phyloP scores from a whole-genome alignment of 2,888 invertebrate genomes.

The Drosophila basisetae region DNA sequence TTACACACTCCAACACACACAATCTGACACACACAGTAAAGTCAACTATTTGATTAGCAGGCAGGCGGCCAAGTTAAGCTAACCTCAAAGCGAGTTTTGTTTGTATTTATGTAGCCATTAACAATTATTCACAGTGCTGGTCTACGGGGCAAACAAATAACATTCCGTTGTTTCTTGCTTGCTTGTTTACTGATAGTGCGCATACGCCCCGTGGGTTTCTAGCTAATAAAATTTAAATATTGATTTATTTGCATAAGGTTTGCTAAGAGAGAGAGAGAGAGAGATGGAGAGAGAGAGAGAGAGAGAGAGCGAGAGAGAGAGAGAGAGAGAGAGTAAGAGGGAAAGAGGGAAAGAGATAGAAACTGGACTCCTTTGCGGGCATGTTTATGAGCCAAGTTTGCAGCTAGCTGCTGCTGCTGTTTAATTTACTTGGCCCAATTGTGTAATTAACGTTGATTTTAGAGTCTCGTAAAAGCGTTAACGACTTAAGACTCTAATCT shows the following conservation, averaged over 20 bases:
- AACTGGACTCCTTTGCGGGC: slow-evolving; percentile 19
- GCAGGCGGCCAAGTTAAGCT: slow-evolving; percentile 39
- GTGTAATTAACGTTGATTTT: slow-evolving; percentile 72
- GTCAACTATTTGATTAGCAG: slow-evolving; percentile 60
- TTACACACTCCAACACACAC: slow-evolving; percentile 1
- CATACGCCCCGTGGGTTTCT: slow-evolving; percentile 57
- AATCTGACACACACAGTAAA: background rate
- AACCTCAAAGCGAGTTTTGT: slow-evolving; percentile 22
- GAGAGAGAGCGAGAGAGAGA: background rate
- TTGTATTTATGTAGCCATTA: slow-evolving; percentile 64
- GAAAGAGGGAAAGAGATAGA: too few species aligned
- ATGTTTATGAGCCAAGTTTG: slow-evolving; percentile 54
- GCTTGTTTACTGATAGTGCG: slow-evolving; percentile 34
- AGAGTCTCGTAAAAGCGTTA: slow-evolving; percentile 62
- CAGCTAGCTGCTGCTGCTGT: slow-evolving; percentile 17
- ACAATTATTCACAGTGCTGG: slow-evolving; percentile 59
- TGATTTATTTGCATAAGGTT: slow-evolving; percentile 53
- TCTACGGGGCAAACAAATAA: slow-evolving; percentile 13
- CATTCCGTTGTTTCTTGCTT: slow-evolving; percentile 29
- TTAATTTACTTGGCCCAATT: slow-evolving; percentile 62
- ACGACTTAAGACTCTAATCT: slow-evolving; percentile 37
- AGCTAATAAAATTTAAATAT: slow-evolving; percentile 59
- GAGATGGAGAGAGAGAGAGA: background rate
- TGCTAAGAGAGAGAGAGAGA: background rate
- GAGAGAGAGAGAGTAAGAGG: background rate